Conservation (phyloP, 2,888 invertebrate species). For the Nebria brevicollis region DNA sequence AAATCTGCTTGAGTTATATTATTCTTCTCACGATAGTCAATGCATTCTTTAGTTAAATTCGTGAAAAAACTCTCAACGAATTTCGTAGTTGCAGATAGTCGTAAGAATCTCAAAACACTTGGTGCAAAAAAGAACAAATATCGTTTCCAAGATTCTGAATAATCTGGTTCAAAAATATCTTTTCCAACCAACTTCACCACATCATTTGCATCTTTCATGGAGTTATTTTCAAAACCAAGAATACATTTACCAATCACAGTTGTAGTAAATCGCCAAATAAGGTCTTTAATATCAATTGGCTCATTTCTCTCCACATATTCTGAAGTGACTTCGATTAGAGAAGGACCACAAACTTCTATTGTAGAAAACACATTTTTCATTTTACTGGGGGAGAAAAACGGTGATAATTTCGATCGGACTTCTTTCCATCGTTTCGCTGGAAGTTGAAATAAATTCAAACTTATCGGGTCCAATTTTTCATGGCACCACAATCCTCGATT, state of each 20-base stretch:
- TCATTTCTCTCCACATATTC: conserved; percentile 23
- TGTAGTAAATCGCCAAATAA: conserved; percentile 36
- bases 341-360: conserved; percentile 25
- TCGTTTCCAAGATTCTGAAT: conserved; percentile 21
- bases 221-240: conserved; percentile 32
- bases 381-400: conserved; percentile 33
- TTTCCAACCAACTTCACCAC: conserved; percentile 21
- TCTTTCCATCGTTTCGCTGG: conserved; percentile 29
- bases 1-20: conserved; percentile 28
- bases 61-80: conserved; percentile 32
- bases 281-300: conserved; percentile 20
- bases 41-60: conserved; percentile 25
- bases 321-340: conserved; percentile 24
- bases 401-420: conserved; percentile 24
- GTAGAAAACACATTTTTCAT: conserved; percentile 23
- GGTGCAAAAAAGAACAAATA: conserved; percentile 29
- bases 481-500: conserved; percentile 29
- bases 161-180: conserved; percentile 37
- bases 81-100: conserved; percentile 18
- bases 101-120: conserved; percentile 12
- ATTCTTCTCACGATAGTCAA: conserved; percentile 23
- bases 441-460: conserved; percentile 25
- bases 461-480: conserved; percentile 31
- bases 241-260: conserved; percentile 29
- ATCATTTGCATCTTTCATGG: conserved; percentile 29